These are phyloP conservation scores for Tetragnatha versicolor DNA, from an alignment of 1,140 invertebrate genomes.

Conservation along the genomic window DNA sequence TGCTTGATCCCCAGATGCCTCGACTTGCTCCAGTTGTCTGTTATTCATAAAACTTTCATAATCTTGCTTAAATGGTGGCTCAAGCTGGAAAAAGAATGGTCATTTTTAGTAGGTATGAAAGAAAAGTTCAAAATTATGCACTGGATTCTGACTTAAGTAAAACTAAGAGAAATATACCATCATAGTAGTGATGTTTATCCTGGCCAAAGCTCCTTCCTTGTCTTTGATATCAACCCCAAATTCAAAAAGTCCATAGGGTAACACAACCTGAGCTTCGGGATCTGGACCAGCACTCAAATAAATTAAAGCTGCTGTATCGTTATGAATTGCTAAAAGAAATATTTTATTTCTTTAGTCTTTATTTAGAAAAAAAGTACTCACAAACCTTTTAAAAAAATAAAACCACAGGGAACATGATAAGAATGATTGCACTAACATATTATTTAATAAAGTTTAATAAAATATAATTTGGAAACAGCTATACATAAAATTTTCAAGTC, in stretches of 20 bases:
- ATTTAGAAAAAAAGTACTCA: too few species aligned
- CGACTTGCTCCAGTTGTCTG: constrained; percentile 58
- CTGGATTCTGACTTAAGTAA: neutral
- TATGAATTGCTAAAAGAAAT: constrained; percentile 53
- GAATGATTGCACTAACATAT: too few species aligned
- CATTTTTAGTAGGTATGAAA: neutral
- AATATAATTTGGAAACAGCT: too few species aligned
- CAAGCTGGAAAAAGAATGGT: constrained; percentile 22
- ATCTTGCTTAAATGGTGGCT: constrained; percentile 58
- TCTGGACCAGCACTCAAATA: constrained; percentile 60
- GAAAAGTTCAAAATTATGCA: neutral
- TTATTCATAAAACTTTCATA: constrained; percentile 58
- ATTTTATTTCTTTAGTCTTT: neutral
- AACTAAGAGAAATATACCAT: constrained; percentile 32
- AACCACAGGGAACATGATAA: too few species aligned
- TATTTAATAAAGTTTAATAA: too few species aligned
- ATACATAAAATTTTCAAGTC: too few species aligned
- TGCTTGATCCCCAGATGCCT: constrained; percentile 59
- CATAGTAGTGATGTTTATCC: constrained; percentile 58
- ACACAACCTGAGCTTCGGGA: constrained; percentile 51
- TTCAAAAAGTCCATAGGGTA: constrained; percentile 59
- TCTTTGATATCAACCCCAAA: constrained; percentile 60
- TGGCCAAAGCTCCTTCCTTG: constrained; percentile 59
- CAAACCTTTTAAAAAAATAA: too few species aligned
- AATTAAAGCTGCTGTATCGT: constrained; percentile 54